Evolutionary conservation across 2,888 invertebrate species (phyloP).

Genomic region (Anorthoa munda): DNA sequence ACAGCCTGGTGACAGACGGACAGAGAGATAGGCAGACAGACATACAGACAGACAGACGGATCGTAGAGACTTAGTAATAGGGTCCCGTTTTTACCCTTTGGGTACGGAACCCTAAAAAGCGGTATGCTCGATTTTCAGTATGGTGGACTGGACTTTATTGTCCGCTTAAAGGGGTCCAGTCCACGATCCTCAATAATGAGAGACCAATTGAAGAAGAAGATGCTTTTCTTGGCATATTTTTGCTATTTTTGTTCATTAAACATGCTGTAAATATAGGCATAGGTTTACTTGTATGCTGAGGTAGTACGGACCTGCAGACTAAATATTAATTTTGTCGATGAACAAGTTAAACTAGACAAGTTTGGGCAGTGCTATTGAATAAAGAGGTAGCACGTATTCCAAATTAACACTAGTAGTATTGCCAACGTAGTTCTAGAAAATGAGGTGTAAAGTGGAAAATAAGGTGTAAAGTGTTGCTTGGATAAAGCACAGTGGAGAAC

Average conservation of each 20-base stretch:
- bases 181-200: too few species aligned
- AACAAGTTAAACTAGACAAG: neutral
- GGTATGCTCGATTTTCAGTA: neutral
- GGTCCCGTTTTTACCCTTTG: too few species aligned
- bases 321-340: neutral
- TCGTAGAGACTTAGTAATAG: too few species aligned
- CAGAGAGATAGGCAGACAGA: too few species aligned
- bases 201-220: too few species aligned
- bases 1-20: too few species aligned
- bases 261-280: neutral
- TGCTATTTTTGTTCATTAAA: neutral
- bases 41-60: too few species aligned
- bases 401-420: neutral
- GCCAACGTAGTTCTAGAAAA: neutral
- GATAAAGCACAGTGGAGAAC: neutral
- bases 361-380: neutral
- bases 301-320: neutral
- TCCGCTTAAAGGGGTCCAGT: too few species aligned
- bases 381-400: conserved; percentile 4
- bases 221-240: neutral
- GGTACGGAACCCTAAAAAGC: too few species aligned
- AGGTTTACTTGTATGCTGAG: neutral
- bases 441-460: neutral
- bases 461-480: neutral
- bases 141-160: too few species aligned